phyloP scores from a whole-genome alignment of 92 coral and sea anemone genomes.

The Epizoanthus scotinus region DNA sequence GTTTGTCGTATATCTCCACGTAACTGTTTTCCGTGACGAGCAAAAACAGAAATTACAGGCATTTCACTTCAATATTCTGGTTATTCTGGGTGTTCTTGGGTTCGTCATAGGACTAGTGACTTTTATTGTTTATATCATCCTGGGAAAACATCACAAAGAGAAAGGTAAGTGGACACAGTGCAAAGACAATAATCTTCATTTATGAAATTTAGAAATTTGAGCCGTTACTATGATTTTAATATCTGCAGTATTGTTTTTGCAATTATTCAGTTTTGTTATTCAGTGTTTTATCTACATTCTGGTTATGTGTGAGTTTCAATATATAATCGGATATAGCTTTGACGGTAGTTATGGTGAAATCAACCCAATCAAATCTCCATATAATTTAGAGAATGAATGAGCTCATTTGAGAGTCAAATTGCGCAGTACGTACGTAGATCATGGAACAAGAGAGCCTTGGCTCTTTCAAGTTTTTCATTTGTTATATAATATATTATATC shows the following conservation, averaged over 20 bases:
- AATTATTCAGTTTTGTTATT: too few relatives aligned
- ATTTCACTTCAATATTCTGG: constrained; percentile 3
- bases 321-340: too few relatives aligned
- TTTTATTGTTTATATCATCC: constrained; percentile 16
- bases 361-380: too few relatives aligned
- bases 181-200: background rate
- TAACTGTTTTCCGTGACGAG: constrained; percentile 5
- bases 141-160: constrained; percentile 18
- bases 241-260: background rate
- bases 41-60: constrained; percentile 1
- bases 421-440: too few relatives aligned
- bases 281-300: too few relatives aligned
- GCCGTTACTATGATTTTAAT: background rate
- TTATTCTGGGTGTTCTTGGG: constrained; percentile 10
- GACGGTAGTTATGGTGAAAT: too few relatives aligned
- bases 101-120: constrained; percentile 2
- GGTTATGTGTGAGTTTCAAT: too few relatives aligned
- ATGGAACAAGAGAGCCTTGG: too few relatives aligned
- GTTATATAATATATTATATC: too few relatives aligned
- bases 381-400: too few relatives aligned
- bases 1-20: constrained; percentile 14
- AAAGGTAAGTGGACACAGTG: constrained; percentile 13
- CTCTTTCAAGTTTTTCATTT: too few relatives aligned
- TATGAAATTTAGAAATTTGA: background rate
- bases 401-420: too few relatives aligned